These are phyloP conservation scores for Stichopus horrens DNA, from an alignment of 53 echinoderm and acorn worm species.

Conservation along the genomic window DNA sequence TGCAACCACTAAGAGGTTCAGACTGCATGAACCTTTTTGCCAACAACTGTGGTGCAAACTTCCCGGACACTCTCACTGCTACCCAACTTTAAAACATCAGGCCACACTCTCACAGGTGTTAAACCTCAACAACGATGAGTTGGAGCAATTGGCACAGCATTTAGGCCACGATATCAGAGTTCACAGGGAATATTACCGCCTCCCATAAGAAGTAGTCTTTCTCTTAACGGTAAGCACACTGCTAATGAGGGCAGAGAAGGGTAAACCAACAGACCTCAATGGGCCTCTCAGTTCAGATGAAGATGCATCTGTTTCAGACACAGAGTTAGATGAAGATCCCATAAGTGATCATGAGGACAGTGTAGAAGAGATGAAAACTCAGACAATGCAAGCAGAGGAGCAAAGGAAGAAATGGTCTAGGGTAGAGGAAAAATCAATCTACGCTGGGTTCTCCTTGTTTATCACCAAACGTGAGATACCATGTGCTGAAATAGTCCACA, in stretches of 20 bases:
- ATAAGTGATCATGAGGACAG: background rate
- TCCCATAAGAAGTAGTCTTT: slow-evolving; percentile 1
- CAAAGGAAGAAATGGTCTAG: background rate
- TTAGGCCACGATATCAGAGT: slow-evolving; percentile 29
- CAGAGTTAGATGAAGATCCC: slow-evolving; percentile 7
- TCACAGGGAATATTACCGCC: slow-evolving; percentile 43
- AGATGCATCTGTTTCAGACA: background rate
- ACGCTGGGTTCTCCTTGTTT: background rate
- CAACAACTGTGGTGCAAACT: slow-evolving; percentile 21
- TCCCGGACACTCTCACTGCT: slow-evolving; percentile 17
- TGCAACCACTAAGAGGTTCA: slow-evolving; percentile 9
- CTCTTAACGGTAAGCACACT: slow-evolving; percentile 25
- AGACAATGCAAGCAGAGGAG: background rate
- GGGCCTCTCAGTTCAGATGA: background rate
- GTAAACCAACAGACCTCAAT: slow-evolving; percentile 22
- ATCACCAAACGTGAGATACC: background rate
- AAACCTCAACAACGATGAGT: slow-evolving; percentile 22
- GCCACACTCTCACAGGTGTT: slow-evolving; percentile 40
- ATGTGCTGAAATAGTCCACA: background rate
- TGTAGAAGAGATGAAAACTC: background rate
- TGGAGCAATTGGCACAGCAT: slow-evolving; percentile 39
- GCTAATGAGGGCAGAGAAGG: slow-evolving; percentile 9
- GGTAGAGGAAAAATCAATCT: background rate
- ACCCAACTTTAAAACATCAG: slow-evolving; percentile 37
- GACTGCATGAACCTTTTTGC: slow-evolving; percentile 34